Percentiles rank a stretch among this genome's conserved stretches.
Evolutionary conservation across 2,888 invertebrate species (phyloP).

Genomic region (Heterodera filipjevi): DNA sequence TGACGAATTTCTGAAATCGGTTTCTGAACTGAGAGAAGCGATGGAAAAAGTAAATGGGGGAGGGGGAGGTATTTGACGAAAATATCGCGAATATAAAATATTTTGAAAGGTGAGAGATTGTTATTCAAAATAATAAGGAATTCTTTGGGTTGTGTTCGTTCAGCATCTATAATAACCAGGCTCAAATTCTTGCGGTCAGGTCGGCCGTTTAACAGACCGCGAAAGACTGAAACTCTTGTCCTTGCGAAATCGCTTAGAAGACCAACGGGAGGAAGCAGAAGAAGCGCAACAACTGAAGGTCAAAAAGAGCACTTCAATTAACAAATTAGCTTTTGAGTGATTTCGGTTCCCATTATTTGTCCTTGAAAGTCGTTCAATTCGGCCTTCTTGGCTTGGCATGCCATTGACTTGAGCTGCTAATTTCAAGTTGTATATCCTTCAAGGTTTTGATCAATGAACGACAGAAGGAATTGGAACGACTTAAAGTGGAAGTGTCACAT

Average conservation of each 20-base stretch:
- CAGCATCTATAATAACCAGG: no score
- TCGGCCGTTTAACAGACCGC: conserved; percentile 12
- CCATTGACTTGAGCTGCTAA: no score
- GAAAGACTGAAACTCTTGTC: conserved; percentile 23
- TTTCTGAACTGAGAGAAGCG: conserved; percentile 18
- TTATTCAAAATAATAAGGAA: no score
- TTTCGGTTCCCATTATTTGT: not conserved
- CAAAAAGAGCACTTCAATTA: not conserved
- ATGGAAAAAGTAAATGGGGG: conserved; percentile 15
- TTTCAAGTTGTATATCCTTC: not conserved
- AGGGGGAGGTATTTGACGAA: no score
- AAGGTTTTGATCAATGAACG: conserved; percentile 32
- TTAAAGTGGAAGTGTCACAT: conserved; percentile 34
- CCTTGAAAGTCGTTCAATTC: no score
- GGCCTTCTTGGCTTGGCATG: no score
- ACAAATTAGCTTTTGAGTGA: not conserved
- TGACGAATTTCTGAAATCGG: conserved; percentile 14
- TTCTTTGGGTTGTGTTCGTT: no score
- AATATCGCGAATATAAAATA: no score
- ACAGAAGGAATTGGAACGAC: conserved; percentile 34
- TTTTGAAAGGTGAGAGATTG: no score
- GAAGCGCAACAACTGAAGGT: conserved; percentile 20
- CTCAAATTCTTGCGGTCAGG: no score
- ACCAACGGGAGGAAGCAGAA: conserved; percentile 7
- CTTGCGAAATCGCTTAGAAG: conserved; percentile 16